phyloP scores from a whole-genome alignment of 92 coral and sea anemone genomes.

The Montipora capitata region DNA sequence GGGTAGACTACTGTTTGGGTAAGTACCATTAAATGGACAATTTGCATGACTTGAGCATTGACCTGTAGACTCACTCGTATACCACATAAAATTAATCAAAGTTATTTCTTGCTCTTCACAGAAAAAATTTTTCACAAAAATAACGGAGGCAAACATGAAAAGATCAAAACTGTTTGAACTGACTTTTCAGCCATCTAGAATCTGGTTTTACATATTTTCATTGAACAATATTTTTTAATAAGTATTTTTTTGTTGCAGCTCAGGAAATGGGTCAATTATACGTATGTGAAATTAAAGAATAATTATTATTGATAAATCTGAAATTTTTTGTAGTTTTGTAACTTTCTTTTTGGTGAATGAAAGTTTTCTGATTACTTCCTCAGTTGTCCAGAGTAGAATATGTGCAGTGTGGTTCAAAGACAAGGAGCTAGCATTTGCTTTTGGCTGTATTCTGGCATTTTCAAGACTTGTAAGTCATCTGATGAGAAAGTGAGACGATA shows the following conservation, averaged over 20 bases:
- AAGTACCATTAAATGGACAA: background rate
- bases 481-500: background rate
- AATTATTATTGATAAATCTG: too few species aligned
- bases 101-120: too few species aligned
- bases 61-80: background rate
- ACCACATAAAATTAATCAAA: background rate
- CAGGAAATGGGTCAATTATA: slow-evolving; percentile 92
- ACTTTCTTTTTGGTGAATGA: background rate
- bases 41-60: too few species aligned
- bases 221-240: background rate
- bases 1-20: slow-evolving; percentile 93
- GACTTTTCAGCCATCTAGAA: too few species aligned
- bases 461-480: slow-evolving; percentile 85
- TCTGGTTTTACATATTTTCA: too few species aligned
- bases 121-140: too few species aligned
- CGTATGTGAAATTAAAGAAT: slow-evolving; percentile 38
- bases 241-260: slow-evolving; percentile 54
- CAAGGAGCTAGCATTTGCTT: slow-evolving; percentile 94
- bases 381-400: slow-evolving; percentile 94
- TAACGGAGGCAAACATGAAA: too few species aligned
- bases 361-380: background rate
- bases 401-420: slow-evolving; percentile 95
- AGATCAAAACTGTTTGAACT: too few species aligned
- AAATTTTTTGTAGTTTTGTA: too few species aligned
- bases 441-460: slow-evolving; percentile 94